Conservation (phyloP, 2,797 vertebrate genomes). For the Onychomys torridus region DNA sequence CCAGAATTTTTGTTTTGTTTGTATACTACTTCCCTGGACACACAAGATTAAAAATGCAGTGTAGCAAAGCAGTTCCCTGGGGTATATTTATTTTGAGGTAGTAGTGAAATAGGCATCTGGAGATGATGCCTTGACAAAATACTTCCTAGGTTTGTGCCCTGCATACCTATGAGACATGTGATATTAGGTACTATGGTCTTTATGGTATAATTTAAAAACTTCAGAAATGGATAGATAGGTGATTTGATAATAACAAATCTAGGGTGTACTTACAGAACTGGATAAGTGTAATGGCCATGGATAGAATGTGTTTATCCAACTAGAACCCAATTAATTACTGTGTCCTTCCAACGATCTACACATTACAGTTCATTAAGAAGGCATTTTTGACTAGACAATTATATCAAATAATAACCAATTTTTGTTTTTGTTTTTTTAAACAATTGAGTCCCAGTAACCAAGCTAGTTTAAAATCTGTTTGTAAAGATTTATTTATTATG, state of each 20-base stretch:
- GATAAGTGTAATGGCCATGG: background rate
- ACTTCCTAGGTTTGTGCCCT: background rate
- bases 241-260: constrained; percentile 18
- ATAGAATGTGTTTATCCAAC: background rate
- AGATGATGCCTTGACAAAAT: constrained; percentile 5
- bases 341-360: background rate
- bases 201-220: background rate
- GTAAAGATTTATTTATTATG: too few relatives aligned
- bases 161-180: background rate
- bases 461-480: too few relatives aligned
- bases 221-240: background rate
- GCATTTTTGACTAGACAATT: background rate
- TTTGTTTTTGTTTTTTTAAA: too few relatives aligned
- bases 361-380: background rate
- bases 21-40: background rate
- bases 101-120: constrained; percentile 40
- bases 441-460: too few relatives aligned
- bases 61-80: background rate
- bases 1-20: constrained; percentile 40
- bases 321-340: background rate
- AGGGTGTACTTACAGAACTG: background rate
- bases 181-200: background rate
- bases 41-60: background rate
- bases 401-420: background rate
- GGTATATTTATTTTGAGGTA: constrained; percentile 56